Percentiles rank a stretch among this genome's conserved stretches.
Conservation (phyloP, 1,140 invertebrate genomes). For the Drosophila truncata region DNA sequence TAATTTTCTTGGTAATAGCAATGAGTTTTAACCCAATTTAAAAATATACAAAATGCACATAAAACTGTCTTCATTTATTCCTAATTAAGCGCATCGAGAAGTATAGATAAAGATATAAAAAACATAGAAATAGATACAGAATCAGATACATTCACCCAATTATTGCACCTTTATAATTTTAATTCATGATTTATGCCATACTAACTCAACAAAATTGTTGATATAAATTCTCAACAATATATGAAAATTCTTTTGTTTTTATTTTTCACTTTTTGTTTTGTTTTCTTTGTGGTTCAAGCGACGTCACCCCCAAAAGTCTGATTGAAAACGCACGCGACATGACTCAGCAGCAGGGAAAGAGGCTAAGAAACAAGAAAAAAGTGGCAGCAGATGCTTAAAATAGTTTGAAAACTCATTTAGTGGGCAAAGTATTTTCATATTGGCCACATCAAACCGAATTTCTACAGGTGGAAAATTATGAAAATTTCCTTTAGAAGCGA, state of each 20-base stretch:
- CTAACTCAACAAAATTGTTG: conserved; percentile 30
- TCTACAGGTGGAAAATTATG: conserved; percentile 64
- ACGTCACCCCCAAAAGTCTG: conserved; percentile 58
- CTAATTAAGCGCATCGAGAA: background rate
- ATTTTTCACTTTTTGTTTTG: conserved; percentile 6
- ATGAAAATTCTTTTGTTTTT: conserved; percentile 22
- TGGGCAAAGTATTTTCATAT: conserved; percentile 62
- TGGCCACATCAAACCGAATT: conserved; percentile 54
- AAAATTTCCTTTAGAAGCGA: conserved; percentile 18
- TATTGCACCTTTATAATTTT: conserved; percentile 10
- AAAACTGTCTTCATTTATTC: background rate
- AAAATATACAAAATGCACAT: background rate
- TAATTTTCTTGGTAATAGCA: background rate
- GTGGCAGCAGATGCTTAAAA: conserved; percentile 56
- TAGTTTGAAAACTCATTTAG: conserved; percentile 71
- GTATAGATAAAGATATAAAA: background rate
- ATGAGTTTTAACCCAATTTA: background rate
- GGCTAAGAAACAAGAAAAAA: conserved; percentile 19
- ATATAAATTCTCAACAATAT: conserved; percentile 17
- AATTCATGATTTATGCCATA: conserved; percentile 21
- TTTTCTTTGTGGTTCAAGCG: conserved; percentile 8
- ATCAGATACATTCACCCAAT: background rate
- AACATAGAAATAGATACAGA: background rate
- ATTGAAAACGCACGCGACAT: conserved; percentile 57
- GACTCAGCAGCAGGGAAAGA: conserved; percentile 62